Base-by-base conservation (phyloP, 1,140 invertebrate species). In the Andrena cerasifolii region DNA sequence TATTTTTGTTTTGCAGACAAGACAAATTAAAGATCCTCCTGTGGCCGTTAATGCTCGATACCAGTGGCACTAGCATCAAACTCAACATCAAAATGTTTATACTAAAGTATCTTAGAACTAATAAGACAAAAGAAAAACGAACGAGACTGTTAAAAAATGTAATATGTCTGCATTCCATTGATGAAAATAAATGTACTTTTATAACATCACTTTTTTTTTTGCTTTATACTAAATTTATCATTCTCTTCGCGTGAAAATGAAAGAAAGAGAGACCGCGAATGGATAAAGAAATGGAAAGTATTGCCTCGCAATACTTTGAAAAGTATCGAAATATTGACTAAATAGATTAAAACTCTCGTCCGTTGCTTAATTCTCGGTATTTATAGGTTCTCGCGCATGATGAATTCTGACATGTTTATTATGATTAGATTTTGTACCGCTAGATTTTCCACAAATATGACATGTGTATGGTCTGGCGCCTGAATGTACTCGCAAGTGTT, bases 371-470 rank as follows among this genome's bases (percentile, higher is more conserved):
- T 95, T 96, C 90, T 97, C 97, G 8, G 96, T 96, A 80, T 96
- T 97, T 71, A 97, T 95, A 24, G 96, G 95, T 89, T 97, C 96
- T 47, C 96, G 93, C 45, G 96, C 96, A 92, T 97, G 96, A 91
- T 98, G 97, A 84, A 97, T 97, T 89, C 96, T 96, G 49, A 97
- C 94, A 89, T 98, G 96, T 89, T 97, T 97, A 87, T 97, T 97
- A 86, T 97, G 96, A 93, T 97, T 97, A 33, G 96, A 97, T 92
- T 97, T 97, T 40, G 96, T 97, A 81, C 96, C 96, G 33, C 96
- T 97, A 16, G 95, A 95, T 90, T 97, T 98, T 2, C 96, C 96
- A 91, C 97, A 98, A 63, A 97, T 96, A 80, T 96, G 96, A 92
- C 97, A 98, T 0, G 95, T 94, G 89, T 96, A 97, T 1, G 97